Evolutionary conservation across 64 coral and sea anemone species (phyloP).

Genomic region (Stylophora pistillata): DNA sequence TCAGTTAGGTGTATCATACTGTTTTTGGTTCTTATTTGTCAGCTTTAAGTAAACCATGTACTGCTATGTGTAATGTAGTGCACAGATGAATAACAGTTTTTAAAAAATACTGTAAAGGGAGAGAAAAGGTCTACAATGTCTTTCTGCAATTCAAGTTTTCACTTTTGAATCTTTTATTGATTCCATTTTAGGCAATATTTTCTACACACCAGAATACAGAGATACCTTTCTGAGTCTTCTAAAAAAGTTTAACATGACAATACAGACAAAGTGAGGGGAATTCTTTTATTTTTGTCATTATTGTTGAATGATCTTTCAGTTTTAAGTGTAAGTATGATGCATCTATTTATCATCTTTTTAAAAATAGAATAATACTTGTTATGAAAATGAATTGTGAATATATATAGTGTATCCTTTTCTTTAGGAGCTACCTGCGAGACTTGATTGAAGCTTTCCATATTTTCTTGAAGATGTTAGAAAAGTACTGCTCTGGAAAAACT

Average conservation of each 20-base stretch:
- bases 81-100: no score
- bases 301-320: not conserved
- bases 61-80: no score
- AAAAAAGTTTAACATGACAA: slow-evolving; percentile 83
- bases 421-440: slow-evolving; percentile 85
- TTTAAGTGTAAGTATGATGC: not conserved
- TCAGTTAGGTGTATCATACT: no score
- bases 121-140: not conserved
- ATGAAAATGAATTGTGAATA: not conserved
- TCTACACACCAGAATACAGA: slow-evolving; percentile 91
- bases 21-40: no score
- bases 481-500: slow-evolving; percentile 72
- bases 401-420: not conserved
- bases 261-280: slow-evolving; percentile 85
- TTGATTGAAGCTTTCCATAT: slow-evolving; percentile 95
- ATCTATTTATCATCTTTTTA: no score
- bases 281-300: not conserved
- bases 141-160: not conserved
- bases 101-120: no score
- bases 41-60: no score
- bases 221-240: slow-evolving; percentile 84
- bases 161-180: not conserved
- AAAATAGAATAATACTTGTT: no score
- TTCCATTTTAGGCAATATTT: slow-evolving; percentile 80
- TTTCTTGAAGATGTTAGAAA: slow-evolving; percentile 94